Evolutionary conservation across 2,797 vertebrate genomes (phyloP).

Genomic region (Steatocranus sp.): DNA sequence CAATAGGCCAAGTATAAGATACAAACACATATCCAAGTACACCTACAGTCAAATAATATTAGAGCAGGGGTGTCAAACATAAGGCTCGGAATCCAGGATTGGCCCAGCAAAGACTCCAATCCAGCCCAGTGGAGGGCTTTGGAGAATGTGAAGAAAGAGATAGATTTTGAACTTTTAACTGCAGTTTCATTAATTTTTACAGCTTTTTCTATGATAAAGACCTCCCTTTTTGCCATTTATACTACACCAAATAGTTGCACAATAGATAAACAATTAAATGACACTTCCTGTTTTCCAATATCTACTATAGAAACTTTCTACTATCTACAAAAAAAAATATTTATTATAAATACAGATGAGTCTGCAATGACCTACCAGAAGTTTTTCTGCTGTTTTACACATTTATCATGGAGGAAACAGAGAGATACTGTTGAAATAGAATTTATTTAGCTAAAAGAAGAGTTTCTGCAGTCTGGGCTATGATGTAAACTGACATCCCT

Average conservation of each 20-base stretch:
- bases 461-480: neutral
- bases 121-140: neutral
- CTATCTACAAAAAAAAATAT: rapidly evolving
- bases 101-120: neutral
- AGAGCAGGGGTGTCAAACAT: neutral
- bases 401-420: neutral
- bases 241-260: neutral
- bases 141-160: neutral
- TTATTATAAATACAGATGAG: neutral
- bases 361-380: neutral
- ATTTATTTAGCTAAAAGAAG: neutral
- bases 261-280: neutral
- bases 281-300: neutral
- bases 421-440: neutral
- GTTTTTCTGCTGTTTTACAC: neutral
- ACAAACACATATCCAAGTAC: neutral
- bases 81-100: neutral
- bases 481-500: neutral
- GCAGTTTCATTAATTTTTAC: neutral
- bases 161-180: neutral
- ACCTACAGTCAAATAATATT: neutral
- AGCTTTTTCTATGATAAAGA: neutral
- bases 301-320: neutral
- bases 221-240: neutral
- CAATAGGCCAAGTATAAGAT: neutral